phyloP scores from a whole-genome alignment of 2,797 vertebrate species.

The Erithacus rubecula region DNA sequence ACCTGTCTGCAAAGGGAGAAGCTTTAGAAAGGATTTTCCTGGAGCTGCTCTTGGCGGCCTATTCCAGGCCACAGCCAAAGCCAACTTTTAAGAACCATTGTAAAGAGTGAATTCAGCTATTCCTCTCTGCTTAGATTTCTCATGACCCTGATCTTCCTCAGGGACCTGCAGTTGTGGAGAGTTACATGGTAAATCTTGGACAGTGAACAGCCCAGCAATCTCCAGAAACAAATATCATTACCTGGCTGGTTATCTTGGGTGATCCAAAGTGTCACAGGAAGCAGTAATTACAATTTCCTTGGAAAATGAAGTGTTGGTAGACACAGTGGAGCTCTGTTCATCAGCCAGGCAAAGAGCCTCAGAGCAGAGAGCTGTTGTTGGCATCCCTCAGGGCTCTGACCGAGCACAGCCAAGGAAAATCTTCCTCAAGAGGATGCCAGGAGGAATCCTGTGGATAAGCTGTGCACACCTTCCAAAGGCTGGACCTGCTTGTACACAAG shows the following conservation, averaged over 20 bases:
- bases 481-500: background rate
- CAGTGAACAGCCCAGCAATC: background rate
- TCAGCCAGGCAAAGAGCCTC: background rate
- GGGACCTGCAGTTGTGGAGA: background rate
- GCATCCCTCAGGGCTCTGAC: background rate
- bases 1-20: conserved; percentile 51
- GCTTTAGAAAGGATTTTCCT: conserved; percentile 42
- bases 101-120: conserved; percentile 36
- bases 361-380: background rate
- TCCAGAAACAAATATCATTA: background rate
- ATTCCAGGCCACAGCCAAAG: conserved; percentile 1
- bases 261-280: background rate
- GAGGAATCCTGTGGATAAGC: background rate
- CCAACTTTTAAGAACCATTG: conserved; percentile 29
- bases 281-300: background rate
- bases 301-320: background rate
- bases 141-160: conserved; percentile 25
- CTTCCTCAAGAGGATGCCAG: background rate
- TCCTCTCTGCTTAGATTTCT: conserved; percentile 28
- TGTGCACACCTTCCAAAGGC: background rate
- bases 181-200: background rate
- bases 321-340: background rate
- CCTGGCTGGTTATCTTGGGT: background rate
- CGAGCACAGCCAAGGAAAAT: background rate
- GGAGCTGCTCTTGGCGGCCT: conserved; percentile 31